Conservation (phyloP, 2,113 vertebrate genomes). For the Monopterus albus region DNA sequence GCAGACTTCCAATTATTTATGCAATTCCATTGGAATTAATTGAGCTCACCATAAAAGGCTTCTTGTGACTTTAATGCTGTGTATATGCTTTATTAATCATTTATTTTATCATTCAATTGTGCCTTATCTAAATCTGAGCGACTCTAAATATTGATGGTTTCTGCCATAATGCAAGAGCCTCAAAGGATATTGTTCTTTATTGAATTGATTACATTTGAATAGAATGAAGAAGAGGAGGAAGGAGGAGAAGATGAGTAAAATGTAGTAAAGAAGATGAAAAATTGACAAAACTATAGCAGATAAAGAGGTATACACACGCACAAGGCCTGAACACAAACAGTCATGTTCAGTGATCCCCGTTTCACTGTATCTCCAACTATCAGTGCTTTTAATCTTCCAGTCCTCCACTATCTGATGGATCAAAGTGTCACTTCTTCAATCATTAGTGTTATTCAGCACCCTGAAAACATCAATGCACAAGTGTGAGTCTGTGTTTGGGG, state of each 20-base stretch:
- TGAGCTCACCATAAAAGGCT: too few species aligned
- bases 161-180: constrained; percentile 5
- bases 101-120: constrained; percentile 9
- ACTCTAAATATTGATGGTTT: constrained; percentile 15
- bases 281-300: not conserved
- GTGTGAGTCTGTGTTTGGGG: not conserved
- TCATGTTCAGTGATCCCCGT: constrained; percentile 20
- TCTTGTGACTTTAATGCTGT: too few species aligned
- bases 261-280: not conserved
- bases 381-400: constrained; percentile 40
- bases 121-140: constrained; percentile 28
- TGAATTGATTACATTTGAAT: too few species aligned
- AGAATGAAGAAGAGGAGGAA: not conserved
- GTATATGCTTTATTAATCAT: too few species aligned
- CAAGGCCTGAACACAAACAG: constrained; percentile 7
- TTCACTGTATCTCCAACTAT: constrained; percentile 33
- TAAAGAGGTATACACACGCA: constrained; percentile 1
- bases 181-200: too few species aligned
- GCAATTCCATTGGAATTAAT: too few species aligned
- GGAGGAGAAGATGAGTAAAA: not conserved
- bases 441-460: constrained; percentile 13
- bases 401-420: constrained; percentile 46
- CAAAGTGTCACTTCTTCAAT: constrained; percentile 45
- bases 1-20: too few species aligned
- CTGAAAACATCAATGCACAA: constrained; percentile 34